Percentiles rank a stretch among this genome's conserved stretches.
phyloP scores from a whole-genome alignment of 2,888 invertebrate genomes.

The Coleophora flavipennella region DNA sequence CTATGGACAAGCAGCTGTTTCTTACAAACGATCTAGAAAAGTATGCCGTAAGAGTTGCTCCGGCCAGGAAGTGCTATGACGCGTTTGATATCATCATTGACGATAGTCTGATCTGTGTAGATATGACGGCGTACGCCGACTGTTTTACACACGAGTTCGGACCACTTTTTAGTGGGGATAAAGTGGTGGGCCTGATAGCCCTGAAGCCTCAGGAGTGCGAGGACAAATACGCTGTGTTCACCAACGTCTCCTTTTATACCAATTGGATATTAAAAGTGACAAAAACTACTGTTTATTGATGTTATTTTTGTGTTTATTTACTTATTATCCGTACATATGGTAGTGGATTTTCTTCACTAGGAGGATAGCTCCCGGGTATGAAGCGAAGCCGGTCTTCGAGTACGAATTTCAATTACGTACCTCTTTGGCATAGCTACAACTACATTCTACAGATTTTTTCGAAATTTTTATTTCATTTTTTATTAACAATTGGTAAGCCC shows the following conservation, averaged over 20 bases:
- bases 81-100: constrained; percentile 37
- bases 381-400: too few species aligned
- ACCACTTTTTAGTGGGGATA: constrained; percentile 39
- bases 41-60: constrained; percentile 25
- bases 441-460: too few species aligned
- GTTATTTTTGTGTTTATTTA: neutral
- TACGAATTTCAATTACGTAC: too few species aligned
- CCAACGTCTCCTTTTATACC: constrained; percentile 27
- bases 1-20: constrained; percentile 48
- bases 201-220: constrained; percentile 45
- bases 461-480: too few species aligned
- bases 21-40: constrained; percentile 47
- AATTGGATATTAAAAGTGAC: constrained; percentile 23
- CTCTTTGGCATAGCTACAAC: too few species aligned
- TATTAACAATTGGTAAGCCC: too few species aligned
- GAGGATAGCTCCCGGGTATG: too few species aligned
- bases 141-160: constrained; percentile 58
- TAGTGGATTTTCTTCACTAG: too few species aligned
- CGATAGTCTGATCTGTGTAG: constrained; percentile 41
- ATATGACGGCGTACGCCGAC: constrained; percentile 38
- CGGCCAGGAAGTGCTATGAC: constrained; percentile 31
- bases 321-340: too few species aligned
- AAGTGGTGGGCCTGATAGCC: constrained; percentile 41
- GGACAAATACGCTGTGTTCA: constrained; percentile 25
- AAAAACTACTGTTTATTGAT: neutral